Evolutionary conservation across 2,888 invertebrate genomes (phyloP).

Genomic region (Drosophila paranaensis): DNA sequence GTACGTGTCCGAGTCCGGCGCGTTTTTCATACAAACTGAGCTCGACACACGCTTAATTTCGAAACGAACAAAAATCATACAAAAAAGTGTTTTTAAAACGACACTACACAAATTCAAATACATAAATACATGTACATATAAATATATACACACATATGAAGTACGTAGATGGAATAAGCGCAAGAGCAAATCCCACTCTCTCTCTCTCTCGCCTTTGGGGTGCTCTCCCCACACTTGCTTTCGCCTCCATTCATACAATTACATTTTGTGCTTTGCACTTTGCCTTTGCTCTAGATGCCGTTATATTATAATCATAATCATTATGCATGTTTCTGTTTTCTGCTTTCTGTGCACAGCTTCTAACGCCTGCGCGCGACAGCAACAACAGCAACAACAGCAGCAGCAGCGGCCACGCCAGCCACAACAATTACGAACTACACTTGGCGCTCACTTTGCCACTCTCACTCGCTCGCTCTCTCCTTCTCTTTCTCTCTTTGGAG

Average conservation of each 20-base stretch:
- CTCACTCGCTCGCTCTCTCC: conserved; percentile 1
- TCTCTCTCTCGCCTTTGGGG: conserved; percentile 33
- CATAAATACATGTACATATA: conserved; percentile 1
- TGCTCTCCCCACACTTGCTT: conserved; percentile 30
- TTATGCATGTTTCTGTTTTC: conserved; percentile 59
- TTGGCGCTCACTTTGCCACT: conserved; percentile 28
- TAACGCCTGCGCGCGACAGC: conserved; percentile 42
- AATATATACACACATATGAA: background rate
- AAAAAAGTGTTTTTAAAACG: conserved; percentile 61
- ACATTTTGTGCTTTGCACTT: conserved; percentile 62
- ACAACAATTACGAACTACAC: conserved; percentile 36
- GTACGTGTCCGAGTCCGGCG: conserved; percentile 76
- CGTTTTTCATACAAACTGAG: conserved; percentile 79
- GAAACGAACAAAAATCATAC: conserved; percentile 68
- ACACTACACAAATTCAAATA: conserved; percentile 47
- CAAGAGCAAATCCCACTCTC: conserved; percentile 49
- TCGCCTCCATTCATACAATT: conserved; percentile 51
- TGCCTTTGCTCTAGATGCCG: conserved; percentile 71
- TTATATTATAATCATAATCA: conserved; percentile 68
- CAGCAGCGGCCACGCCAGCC: conserved; percentile 15
- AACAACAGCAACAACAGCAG: conserved; percentile 13
- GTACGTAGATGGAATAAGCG: conserved; percentile 36
- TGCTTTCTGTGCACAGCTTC: conserved; percentile 53
- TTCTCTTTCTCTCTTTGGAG: conserved; percentile 21
- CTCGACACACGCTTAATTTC: conserved; percentile 62